Evolutionary conservation across 2,113 vertebrate genomes (phyloP).

Genomic region (Eudyptes chrysolophus): DNA sequence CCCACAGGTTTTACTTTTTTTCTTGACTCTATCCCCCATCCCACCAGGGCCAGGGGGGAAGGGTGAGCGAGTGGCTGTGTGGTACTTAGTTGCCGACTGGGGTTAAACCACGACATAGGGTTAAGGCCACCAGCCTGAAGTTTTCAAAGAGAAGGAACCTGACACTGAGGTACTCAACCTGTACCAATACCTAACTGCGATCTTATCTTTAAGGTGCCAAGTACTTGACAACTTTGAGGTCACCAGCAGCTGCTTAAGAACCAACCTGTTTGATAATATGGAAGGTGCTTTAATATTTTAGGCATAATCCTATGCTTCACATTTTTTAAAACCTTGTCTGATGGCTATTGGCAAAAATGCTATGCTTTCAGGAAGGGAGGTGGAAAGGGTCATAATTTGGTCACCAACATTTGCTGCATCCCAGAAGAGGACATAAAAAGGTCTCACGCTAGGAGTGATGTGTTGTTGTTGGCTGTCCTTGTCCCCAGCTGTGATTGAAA

Average conservation of each 20-base stretch:
- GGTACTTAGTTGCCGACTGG: too few relatives aligned
- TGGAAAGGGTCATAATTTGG: conserved; percentile 47
- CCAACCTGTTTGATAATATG: neutral
- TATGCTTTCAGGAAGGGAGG: conserved; percentile 33
- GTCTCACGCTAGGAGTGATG: neutral
- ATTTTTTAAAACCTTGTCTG: neutral
- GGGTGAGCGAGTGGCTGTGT: too few relatives aligned
- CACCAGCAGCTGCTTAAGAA: neutral
- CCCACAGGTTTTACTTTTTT: too few relatives aligned
- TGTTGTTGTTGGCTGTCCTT: conserved; percentile 53
- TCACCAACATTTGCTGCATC: conserved; percentile 46
- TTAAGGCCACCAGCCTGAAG: neutral
- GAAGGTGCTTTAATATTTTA: neutral
- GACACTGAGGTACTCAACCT: neutral
- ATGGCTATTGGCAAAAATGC: neutral
- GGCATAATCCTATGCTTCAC: neutral
- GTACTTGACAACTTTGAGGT: neutral
- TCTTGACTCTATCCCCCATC: too few relatives aligned
- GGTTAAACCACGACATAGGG: too few relatives aligned
- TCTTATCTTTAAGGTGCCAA: neutral
- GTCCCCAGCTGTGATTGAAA: conserved; percentile 22
- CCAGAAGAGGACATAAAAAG: conserved; percentile 41
- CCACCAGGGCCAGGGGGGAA: too few relatives aligned
- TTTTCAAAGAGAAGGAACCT: neutral
- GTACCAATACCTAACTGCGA: neutral